These are phyloP conservation scores for Callosobruchus maculatus DNA, from an alignment of 2,888 invertebrate species.

Conservation along the genomic window DNA sequence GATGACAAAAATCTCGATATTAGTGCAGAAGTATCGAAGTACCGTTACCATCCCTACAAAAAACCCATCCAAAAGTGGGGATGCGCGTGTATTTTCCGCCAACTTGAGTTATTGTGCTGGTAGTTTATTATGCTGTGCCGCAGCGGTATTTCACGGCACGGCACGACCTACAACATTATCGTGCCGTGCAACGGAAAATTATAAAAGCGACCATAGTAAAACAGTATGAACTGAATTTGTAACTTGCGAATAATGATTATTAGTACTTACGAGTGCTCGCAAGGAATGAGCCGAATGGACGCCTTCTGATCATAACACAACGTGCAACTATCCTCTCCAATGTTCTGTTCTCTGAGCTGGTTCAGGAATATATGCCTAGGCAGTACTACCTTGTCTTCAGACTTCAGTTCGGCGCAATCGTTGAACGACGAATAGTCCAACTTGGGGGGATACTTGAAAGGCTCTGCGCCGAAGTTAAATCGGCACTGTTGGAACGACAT, in stretches of 20 bases:
- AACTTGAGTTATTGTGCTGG: too few relatives aligned
- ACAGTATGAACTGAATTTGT: constrained; percentile 7
- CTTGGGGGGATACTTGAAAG: constrained; percentile 73
- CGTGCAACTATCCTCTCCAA: constrained; percentile 80
- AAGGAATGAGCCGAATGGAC: constrained; percentile 71
- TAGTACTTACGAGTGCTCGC: constrained; percentile 72
- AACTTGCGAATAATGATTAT: too few relatives aligned
- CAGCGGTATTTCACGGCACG: too few relatives aligned
- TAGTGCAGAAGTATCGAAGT: too few relatives aligned
- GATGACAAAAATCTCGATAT: too few relatives aligned
- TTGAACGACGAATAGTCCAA: constrained; percentile 72
- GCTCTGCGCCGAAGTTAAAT: constrained; percentile 84
- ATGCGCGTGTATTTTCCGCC: too few relatives aligned
- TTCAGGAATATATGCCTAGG: constrained; percentile 79
- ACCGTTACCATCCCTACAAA: too few relatives aligned
- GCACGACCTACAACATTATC: too few relatives aligned
- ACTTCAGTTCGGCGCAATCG: constrained; percentile 68
- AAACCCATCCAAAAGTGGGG: too few relatives aligned
- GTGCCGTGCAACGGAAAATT: too few relatives aligned
- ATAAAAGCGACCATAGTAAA: too few relatives aligned
- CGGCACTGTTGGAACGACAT: constrained; percentile 95
- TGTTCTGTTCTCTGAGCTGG: constrained; percentile 67
- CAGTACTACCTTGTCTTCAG: constrained; percentile 72
- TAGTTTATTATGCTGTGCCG: too few relatives aligned
- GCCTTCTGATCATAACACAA: constrained; percentile 82